Evolutionary conservation across 2,797 vertebrate genomes (phyloP).

Genomic region (Anolis apletophallus): DNA sequence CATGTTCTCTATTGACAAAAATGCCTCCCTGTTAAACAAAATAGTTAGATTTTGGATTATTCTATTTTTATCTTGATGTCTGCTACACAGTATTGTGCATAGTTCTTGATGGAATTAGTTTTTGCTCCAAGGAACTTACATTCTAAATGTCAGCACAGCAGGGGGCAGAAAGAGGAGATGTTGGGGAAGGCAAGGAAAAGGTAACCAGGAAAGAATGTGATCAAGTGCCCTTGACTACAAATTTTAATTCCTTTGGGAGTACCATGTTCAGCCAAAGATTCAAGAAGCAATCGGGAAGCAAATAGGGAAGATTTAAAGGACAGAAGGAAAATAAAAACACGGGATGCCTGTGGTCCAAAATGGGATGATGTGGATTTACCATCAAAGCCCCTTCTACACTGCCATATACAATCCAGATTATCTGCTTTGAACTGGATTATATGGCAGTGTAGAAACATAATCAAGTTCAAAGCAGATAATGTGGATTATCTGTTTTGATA

Average conservation of each 20-base stretch:
- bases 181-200: not conserved
- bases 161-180: not conserved
- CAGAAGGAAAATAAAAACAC: not conserved
- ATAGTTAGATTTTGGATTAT: not conserved
- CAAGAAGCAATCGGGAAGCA: not conserved
- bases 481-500: no score
- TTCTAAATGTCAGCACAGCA: not conserved
- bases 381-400: no score
- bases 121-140: not conserved
- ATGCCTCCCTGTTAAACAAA: not conserved
- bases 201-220: no score
- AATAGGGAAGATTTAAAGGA: not conserved
- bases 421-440: no score
- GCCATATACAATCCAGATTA: no score
- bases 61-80: not conserved
- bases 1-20: slow-evolving; percentile 33
- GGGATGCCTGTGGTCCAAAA: no score
- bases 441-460: no score
- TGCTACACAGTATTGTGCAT: not conserved
- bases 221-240: not conserved
- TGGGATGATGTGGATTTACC: no score
- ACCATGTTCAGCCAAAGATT: not conserved
- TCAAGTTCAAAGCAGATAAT: no score
- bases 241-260: not conserved
- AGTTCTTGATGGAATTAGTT: not conserved